A percentile compares a stretch with the other conserved stretches of the same genome.
Evolutionary conservation across 2,113 vertebrate genomes (phyloP).

Genomic region (Carlito syrichta): DNA sequence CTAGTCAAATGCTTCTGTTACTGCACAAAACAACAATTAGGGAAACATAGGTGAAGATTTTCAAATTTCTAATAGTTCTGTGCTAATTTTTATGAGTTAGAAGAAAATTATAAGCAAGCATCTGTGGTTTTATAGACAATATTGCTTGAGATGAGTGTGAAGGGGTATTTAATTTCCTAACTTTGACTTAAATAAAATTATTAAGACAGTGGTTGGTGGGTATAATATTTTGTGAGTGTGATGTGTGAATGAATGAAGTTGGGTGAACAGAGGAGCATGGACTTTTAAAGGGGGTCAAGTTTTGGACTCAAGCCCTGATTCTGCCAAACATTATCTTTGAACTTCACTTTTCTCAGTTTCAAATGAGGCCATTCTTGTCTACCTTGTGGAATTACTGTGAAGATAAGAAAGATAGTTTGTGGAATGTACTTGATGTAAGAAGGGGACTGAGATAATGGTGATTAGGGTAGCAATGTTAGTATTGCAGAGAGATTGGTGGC

Average conservation of each 20-base stretch:
- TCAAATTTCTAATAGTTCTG: neutral
- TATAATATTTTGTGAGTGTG: neutral
- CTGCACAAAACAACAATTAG: neutral
- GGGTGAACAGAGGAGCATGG: accelerated
- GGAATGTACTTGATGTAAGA: neutral
- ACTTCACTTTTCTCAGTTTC: neutral
- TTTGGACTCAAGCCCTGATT: neutral
- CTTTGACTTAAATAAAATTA: neutral
- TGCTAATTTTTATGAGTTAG: neutral
- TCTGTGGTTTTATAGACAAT: neutral
- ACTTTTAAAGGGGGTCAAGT: neutral
- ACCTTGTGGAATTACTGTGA: neutral
- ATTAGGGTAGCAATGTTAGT: neutral
- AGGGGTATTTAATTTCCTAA: neutral
- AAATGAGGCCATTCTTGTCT: neutral
- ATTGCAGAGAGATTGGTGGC: neutral
- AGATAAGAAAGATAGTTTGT: neutral
- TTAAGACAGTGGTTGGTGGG: neutral
- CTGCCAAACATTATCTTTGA: neutral
- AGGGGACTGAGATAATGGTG: neutral
- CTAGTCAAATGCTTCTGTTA: neutral
- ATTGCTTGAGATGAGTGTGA: neutral
- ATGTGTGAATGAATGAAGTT: neutral
- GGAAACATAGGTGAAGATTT: neutral
- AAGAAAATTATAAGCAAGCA: neutral